Base-by-base conservation (phyloP, 2,888 invertebrate genomes). In the Conchocele bisecta region DNA sequence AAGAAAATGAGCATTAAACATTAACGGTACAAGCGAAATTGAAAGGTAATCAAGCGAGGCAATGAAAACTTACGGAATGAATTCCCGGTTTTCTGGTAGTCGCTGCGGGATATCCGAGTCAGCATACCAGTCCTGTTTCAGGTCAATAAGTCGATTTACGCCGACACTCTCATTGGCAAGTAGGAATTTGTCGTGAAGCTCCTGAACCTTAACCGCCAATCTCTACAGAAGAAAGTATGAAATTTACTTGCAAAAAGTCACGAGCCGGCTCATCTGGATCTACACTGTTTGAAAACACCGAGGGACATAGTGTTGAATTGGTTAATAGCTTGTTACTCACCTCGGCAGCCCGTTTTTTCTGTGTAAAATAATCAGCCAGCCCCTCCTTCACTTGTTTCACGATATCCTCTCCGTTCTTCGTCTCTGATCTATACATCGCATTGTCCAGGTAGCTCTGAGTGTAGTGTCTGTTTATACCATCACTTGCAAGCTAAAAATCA, bases 41-140 rank as follows among this genome's bases (percentile, higher is more conserved):
- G n/a, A n/a, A n/a, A n/a, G n/a, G n/a, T n/a, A n/a, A n/a, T n/a
- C n/a, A n/a, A n/a, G n/a, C n/a, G n/a, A n/a, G n/a, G n/a, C n/a
- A n/a, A n/a, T n/a, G n/a, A n/a, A 22, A 33, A 83, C 89, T 83
- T 83, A 91, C 89, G 90, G 88, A 63, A 84, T 88, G 66, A 91
- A 90, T 1, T 75, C 71, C 24, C 89, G 78, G 69, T 89, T 85
- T 42, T 78, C 66, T 17, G 90, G 89, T 39, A 90, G 79, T 37
- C 83, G 85, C 28, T 86, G 83, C 11, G 91, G 91, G 46, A 91
- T 90, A 74, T 91, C 91, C 2, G 91, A 89, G 70, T 91, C 91
- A 20, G 84, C 81, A 77, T 91, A 91, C 9, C 86, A 61, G 6
- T 86, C 82, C 15, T 74, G 51, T 11, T 79, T 60, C 7, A 91